Evolutionary conservation across 2,888 invertebrate genomes (phyloP), one percentile per base, ranked within the genome.

Genomic region (Agonopterix alstromeriana): DNA sequence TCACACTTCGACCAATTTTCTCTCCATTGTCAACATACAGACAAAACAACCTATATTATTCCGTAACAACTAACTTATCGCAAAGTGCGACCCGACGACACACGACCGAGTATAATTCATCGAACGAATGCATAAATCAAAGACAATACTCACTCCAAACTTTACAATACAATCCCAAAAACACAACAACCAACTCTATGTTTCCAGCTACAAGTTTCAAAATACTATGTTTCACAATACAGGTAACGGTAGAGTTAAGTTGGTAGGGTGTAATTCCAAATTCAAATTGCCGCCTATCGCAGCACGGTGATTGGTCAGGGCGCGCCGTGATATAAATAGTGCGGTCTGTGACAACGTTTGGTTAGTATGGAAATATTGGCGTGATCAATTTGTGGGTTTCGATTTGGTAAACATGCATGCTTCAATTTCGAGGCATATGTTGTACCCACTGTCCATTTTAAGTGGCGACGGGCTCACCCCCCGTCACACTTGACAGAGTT

Each of bases 51-150:
- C 11, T 40, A 41, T 5, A 45, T 10, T 45, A 52, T 46, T 35
- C 27, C 27, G n/a, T 9, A 46, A 35, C n/a, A 45, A 11, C 27
- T n/a, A 67, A 69, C 67, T 70, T 78, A 82, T 77, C 79, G 64
- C 60, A 56, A 67, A 77, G 69, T 68, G 74, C 65, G 69, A 74
- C 67, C 66, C 72, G 75, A 71, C 77, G 82, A 77, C 81, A 73
- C 64, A 73, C 70, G 70, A 64, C 62, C 59, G 59, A 65, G 74
- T 77, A 86, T 86, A 85, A 85, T 78, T 86, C 83, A 87, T 86
- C 76, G 84, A 83, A 86, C 78, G 67, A 75, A 81, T 76, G 72
- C 81, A 84, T 87, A 85, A 86, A 86, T 87, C 85, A 87, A 78
- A 79, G 63, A 69, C 77, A 75, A 77, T 77, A 76, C 72, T 65